These are phyloP conservation scores for Paralvinella palmiformis DNA, from an alignment of 1,140 invertebrate genomes.

Conservation along the genomic window DNA sequence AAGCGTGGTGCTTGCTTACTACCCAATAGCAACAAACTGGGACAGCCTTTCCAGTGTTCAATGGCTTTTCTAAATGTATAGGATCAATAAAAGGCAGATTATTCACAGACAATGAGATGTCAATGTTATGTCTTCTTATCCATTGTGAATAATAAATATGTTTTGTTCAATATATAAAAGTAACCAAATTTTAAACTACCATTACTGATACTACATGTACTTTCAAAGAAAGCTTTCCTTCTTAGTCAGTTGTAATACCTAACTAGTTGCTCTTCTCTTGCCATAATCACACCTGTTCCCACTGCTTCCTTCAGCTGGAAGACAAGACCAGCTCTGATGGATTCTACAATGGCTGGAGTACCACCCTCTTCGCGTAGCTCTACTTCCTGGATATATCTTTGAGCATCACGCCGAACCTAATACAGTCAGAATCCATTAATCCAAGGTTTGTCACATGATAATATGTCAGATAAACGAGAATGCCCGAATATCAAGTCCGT, in stretches of 20 bases:
- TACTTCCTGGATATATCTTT: conserved; percentile 58
- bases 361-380: conserved; percentile 78
- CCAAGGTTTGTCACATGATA: too few relatives aligned
- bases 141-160: too few relatives aligned
- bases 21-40: conserved; percentile 75
- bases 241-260: too few relatives aligned
- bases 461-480: too few relatives aligned
- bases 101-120: too few relatives aligned
- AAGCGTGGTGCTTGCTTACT: conserved; percentile 61
- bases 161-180: too few relatives aligned
- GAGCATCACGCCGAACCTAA: conserved; percentile 49
- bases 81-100: too few relatives aligned
- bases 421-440: background rate
- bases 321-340: conserved; percentile 75
- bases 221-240: too few relatives aligned
- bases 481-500: too few relatives aligned
- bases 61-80: conserved; percentile 7
- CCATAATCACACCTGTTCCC: conserved; percentile 61
- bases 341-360: conserved; percentile 74
- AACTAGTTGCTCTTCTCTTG: conserved; percentile 58
- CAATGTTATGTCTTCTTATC: too few relatives aligned
- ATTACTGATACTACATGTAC: too few relatives aligned
- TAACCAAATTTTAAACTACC: too few relatives aligned
- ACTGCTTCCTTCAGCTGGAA: conserved; percentile 80
- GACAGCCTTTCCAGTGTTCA: conserved; percentile 36